Evolutionary conservation across 2,113 vertebrate species (phyloP), one percentile per base, ranked within the genome.

Genomic region (Porphyrio hochstetteri): DNA sequence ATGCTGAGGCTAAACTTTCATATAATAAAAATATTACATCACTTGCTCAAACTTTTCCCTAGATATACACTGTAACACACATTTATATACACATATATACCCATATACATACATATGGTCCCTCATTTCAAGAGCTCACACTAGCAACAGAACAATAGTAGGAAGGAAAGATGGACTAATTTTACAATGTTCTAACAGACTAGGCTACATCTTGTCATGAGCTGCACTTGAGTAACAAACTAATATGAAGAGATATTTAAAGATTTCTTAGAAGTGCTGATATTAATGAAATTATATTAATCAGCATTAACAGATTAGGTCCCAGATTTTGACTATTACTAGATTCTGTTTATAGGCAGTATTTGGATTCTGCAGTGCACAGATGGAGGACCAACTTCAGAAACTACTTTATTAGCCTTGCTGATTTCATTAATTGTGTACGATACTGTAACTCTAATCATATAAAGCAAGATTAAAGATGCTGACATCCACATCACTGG

Each of bases 401-500:
- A 8, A 87, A 61, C 57, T 61, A 83, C 38, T 79, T 84, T 57
- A 90, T 86, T 72, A 92, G 72, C 35, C 40, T 24, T 88, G 53
- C 60, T 79, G 77, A 92, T 79, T 82, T 84, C 79, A 96, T 88
- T 91, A 79, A 88, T 61, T 72, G 36, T 86, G 56, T 67, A 53
- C 78, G 59, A 52, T 44, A 70, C 33, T 59, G 36, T 27, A 93
- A 87, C 42, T 60, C 78, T 88, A 82, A 95, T 76, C 40, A 80
- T 13, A 14, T 79, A 86, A 96, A 94, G 71, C 61, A 95, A 69
- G 69, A 94, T 95, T 77, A 95, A 95, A 92, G 79, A 95, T 56
- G 74, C 82, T 89, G 82, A 92, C 77, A 93, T 24, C 18, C 36
- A 86, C 24, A 84, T 65, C 53, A 92, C 25, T 77, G 28, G 69